Evolutionary conservation across 2,888 invertebrate genomes (phyloP).

Genomic region (Ophioninae sp.): DNA sequence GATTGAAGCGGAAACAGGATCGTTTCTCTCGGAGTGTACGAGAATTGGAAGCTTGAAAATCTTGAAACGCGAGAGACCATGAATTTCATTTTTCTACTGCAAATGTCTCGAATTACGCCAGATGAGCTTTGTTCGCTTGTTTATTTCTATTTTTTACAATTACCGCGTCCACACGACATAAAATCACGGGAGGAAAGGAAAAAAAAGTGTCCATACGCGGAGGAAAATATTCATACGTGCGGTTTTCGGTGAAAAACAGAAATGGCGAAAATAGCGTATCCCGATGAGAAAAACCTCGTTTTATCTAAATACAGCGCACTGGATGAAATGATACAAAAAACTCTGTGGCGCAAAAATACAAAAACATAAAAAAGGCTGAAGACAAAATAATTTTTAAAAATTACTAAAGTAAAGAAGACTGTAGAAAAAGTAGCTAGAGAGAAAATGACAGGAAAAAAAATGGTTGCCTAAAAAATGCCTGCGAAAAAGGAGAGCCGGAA

Average conservation of each 20-base stretch:
- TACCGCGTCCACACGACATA: background rate
- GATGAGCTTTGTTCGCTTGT: slow-evolving; percentile 64
- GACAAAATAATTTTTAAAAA: too few species aligned
- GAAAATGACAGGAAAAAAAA: too few species aligned
- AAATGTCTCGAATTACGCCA: slow-evolving; percentile 65
- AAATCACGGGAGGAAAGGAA: background rate
- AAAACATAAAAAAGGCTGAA: too few species aligned
- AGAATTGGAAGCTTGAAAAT: slow-evolving; percentile 42
- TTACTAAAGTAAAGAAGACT: too few species aligned
- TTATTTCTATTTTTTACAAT: slow-evolving; percentile 33
- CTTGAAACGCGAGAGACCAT: slow-evolving; percentile 60
- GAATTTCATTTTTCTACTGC: slow-evolving; percentile 64
- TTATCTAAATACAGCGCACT: too few species aligned
- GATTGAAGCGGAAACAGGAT: slow-evolving; percentile 37
- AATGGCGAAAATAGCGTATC: background rate
- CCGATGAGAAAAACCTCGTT: too few species aligned
- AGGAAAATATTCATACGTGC: background rate
- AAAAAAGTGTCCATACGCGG: too few species aligned
- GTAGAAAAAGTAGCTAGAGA: too few species aligned
- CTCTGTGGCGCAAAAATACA: too few species aligned
- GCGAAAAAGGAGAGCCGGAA: too few species aligned
- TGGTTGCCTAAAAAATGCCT: too few species aligned
- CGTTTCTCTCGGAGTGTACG: slow-evolving; percentile 32
- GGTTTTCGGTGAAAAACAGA: background rate
- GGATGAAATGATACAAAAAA: too few species aligned